Evolutionary conservation across 2,888 invertebrate species (phyloP), one percentile per base, ranked within the genome.

Genomic region (Drosophila parthenogenetica): DNA sequence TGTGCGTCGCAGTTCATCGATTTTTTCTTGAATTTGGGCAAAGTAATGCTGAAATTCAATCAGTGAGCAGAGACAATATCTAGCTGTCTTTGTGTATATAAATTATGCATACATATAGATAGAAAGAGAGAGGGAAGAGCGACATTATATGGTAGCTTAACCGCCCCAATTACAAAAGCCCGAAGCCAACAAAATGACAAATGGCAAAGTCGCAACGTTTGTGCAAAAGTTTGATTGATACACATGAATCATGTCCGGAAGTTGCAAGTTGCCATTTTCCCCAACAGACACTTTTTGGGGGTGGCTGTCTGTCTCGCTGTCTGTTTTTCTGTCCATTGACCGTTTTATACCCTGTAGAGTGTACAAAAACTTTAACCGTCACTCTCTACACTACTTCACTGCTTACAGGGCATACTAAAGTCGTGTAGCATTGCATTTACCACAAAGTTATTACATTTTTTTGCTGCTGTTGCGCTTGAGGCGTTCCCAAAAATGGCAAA

Each of bases 211-310:
- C 76, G 45, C 11, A 35, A 35, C 35, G 13, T 53, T 57, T 51
- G 53, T 58, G 75, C 75, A 43, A 66, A 86, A 69, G 81, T 73
- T 86, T 83, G 80, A 86, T 86, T 81, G 87, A 86, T 83, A 73
- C 84, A 65, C 83, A 81, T 83, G 87, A 86, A 86, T 86, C 80
- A 86, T 83, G 69, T 49, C 32, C 59, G 74, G 73, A 77, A 77
- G 51, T 32, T 13, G 14, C 43, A 59, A 35, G 35, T 35, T 55
- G 53, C 55, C 42, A 74, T n/a, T 25, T 39, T 51, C 46, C 29
- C 48, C 66, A 10, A 7, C 39, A 17, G 16, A 48, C 39, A 35
- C 35, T 4, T 2, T 13, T 32, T 48, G 49, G 35, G 59, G 69
- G 57, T 58, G 67, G 49, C 19, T 29, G 13, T 25, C 40, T 40